These are phyloP conservation scores for Tanytarsus gracilentus DNA, from an alignment of 2,888 invertebrate species.

Conservation along the genomic window DNA sequence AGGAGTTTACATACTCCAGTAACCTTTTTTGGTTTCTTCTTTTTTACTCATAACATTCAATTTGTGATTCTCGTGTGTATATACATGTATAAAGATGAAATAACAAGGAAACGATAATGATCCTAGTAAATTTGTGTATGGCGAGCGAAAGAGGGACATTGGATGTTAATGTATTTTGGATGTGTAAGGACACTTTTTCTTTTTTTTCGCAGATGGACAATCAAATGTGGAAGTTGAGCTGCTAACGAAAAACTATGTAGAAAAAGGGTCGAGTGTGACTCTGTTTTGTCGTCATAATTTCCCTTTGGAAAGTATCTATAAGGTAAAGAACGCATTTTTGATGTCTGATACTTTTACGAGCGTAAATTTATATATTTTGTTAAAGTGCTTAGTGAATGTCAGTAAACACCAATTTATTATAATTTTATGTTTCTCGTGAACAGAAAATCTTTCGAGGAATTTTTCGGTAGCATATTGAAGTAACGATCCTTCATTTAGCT, in stretches of 20 bases:
- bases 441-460: too few species aligned
- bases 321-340: slow-evolving; percentile 45
- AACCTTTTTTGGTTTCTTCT: too few species aligned
- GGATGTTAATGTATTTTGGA: too few species aligned
- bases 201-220: slow-evolving; percentile 39
- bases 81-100: neutral
- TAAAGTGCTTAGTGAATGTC: neutral
- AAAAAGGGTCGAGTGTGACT: slow-evolving; percentile 59
- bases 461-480: slow-evolving; percentile 20
- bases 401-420: slow-evolving; percentile 17
- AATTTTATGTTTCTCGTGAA: slow-evolving; percentile 25
- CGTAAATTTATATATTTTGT: neutral
- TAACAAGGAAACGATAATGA: neutral
- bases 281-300: slow-evolving; percentile 70
- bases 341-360: neutral
- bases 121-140: too few species aligned
- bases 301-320: slow-evolving; percentile 61
- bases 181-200: too few species aligned
- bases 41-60: too few species aligned
- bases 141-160: too few species aligned
- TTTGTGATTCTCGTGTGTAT: neutral
- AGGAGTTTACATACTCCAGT: too few species aligned
- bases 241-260: slow-evolving; percentile 62
- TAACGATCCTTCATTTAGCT: slow-evolving; percentile 26
- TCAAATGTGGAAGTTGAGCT: slow-evolving; percentile 55